A percentile compares a stretch with the other conserved stretches of the same genome.
phyloP scores from a whole-genome alignment of 2,797 vertebrate species.

The Masticophis lateralis region DNA sequence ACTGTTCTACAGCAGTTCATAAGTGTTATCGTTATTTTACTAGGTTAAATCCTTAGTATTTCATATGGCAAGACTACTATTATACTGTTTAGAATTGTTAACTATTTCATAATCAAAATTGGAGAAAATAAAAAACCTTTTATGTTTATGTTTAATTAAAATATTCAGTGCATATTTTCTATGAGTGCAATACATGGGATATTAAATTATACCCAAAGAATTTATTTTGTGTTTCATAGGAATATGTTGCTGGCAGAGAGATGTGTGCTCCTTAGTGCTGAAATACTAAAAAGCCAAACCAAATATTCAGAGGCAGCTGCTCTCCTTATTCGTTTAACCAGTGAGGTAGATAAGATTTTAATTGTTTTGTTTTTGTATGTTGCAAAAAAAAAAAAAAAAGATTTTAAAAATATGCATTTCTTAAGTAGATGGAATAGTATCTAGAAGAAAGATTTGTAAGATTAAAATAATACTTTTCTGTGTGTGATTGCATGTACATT shows the following conservation, averaged over 20 bases:
- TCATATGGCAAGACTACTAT: background rate
- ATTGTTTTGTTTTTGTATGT: background rate
- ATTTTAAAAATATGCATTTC: background rate
- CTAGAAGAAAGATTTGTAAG: background rate
- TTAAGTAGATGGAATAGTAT: background rate
- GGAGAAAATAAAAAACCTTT: background rate
- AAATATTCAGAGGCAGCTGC: conserved; percentile 95
- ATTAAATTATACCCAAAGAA: background rate
- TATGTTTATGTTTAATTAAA: background rate
- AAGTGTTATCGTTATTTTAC: background rate
- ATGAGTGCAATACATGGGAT: background rate
- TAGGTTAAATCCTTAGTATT: background rate
- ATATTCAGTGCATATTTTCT: background rate
- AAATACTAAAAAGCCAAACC: conserved; percentile 94
- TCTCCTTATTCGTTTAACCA: conserved; percentile 95
- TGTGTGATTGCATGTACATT: background rate
- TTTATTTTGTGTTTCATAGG: conserved; percentile 70
- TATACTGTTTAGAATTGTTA: background rate
- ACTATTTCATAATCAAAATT: background rate
- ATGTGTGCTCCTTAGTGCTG: conserved; percentile 91
- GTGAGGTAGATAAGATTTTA: conserved; percentile 80
- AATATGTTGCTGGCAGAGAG: conserved; percentile 95
- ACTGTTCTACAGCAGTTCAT: background rate
- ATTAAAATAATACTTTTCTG: background rate
- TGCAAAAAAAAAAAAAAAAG: background rate